These are phyloP conservation scores for Ditylenchus dipsaci DNA, from an alignment of 1,140 invertebrate genomes.

Conservation along the genomic window DNA sequence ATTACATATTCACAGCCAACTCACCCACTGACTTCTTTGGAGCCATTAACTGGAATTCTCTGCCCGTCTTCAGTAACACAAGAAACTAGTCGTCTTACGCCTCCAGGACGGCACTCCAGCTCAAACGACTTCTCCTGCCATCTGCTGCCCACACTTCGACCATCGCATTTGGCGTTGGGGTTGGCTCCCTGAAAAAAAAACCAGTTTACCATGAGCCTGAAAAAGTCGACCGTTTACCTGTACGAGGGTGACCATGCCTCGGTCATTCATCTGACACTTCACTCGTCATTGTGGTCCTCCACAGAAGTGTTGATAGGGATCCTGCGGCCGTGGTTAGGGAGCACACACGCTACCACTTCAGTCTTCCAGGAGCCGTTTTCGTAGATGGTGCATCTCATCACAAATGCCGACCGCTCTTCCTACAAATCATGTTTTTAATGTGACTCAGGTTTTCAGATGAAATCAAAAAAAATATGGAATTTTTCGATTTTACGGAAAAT, in stretches of 20 bases:
- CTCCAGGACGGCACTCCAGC: conserved; percentile 43
- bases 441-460: too few relatives aligned
- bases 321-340: conserved; percentile 21
- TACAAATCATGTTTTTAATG: too few relatives aligned
- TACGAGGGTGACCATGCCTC: conserved; percentile 33
- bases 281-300: conserved; percentile 31
- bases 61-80: conserved; percentile 40
- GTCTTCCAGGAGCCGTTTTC: conserved; percentile 45
- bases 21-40: conserved; percentile 20
- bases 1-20: too few relatives aligned
- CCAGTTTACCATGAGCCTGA: too few relatives aligned
- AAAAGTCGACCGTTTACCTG: conserved; percentile 6
- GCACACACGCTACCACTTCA: conserved; percentile 42
- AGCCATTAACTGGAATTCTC: conserved; percentile 27
- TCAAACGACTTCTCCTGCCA: conserved; percentile 50
- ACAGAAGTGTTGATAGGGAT: conserved; percentile 27
- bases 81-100: conserved; percentile 17
- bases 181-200: conserved; percentile 23
- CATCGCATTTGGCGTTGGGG: conserved; percentile 48
- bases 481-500: too few relatives aligned
- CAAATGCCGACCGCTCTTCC: conserved; percentile 38
- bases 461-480: too few relatives aligned
- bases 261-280: conserved; percentile 35
- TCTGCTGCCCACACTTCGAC: conserved; percentile 29
- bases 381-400: conserved; percentile 43